These are phyloP conservation scores for Trachelus tabidus DNA, from an alignment of 2,888 invertebrate species.

Conservation along the genomic window DNA sequence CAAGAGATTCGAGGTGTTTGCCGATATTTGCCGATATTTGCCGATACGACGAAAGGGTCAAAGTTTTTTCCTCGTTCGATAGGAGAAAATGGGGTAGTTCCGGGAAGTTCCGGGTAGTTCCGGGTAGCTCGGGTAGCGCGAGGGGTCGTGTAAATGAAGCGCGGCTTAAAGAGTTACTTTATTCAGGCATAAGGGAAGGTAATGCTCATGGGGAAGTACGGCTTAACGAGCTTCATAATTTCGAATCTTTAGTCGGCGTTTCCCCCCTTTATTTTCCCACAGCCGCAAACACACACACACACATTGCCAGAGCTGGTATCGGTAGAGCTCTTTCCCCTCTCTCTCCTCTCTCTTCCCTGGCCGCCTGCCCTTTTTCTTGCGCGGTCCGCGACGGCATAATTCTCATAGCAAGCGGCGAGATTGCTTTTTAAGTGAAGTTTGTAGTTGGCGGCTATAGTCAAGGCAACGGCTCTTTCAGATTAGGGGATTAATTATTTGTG, in stretches of 20 bases:
- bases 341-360: constrained; percentile 13
- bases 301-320: too few relatives aligned
- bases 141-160: background rate
- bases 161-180: constrained; percentile 40
- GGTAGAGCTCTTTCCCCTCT: too few relatives aligned
- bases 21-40: background rate
- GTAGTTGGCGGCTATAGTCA: constrained; percentile 18
- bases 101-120: too few relatives aligned
- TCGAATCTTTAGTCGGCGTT: constrained; percentile 40
- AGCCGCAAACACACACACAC: too few relatives aligned
- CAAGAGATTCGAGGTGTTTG: too few relatives aligned
- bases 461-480: constrained; percentile 27
- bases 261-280: background rate
- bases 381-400: constrained; percentile 31
- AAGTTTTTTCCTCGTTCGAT: constrained; percentile 14
- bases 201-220: constrained; percentile 47
- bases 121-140: background rate
- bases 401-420: constrained; percentile 40
- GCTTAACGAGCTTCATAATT: constrained; percentile 57
- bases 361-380: constrained; percentile 27
- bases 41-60: constrained; percentile 11
- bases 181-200: constrained; percentile 50
- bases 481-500: constrained; percentile 50
- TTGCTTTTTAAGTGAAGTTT: constrained; percentile 47
- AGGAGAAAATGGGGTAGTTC: constrained; percentile 18